Conservation (phyloP, 2,888 invertebrate genomes). For the Rhyacophila evoluta region DNA sequence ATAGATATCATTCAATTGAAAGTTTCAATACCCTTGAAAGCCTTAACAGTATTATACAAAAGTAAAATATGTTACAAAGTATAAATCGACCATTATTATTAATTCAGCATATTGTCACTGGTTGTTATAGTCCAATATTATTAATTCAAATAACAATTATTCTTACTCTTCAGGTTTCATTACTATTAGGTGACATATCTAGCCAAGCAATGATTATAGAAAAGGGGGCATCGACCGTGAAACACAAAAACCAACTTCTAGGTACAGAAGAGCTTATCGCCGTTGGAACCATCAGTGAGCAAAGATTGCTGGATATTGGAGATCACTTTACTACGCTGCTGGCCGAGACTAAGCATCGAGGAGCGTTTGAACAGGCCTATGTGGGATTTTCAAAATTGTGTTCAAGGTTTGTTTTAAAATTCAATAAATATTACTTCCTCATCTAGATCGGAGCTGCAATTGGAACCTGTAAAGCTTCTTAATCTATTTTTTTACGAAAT, state of each 20-base stretch:
- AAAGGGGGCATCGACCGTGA: constrained; percentile 38
- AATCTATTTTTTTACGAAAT: too few species aligned
- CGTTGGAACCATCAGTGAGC: constrained; percentile 63
- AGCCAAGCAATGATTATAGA: constrained; percentile 65
- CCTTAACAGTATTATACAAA: too few species aligned
- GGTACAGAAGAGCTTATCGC: constrained; percentile 56
- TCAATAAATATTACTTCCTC: too few species aligned
- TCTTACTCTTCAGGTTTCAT: constrained; percentile 64
- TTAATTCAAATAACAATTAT: background rate
- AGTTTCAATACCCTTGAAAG: too few species aligned
- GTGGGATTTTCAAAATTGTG: constrained; percentile 87
- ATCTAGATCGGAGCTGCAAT: too few species aligned
- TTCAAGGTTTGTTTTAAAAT: constrained; percentile 66
- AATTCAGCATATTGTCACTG: too few species aligned
- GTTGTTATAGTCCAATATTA: background rate
- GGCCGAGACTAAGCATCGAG: constrained; percentile 88
- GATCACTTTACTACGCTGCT: constrained; percentile 77
- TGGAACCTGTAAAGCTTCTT: too few species aligned
- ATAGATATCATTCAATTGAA: too few species aligned
- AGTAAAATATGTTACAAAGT: too few species aligned
- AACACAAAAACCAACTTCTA: constrained; percentile 41
- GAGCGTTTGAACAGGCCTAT: constrained; percentile 97
- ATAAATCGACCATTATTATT: too few species aligned
- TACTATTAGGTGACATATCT: constrained; percentile 77
- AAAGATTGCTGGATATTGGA: constrained; percentile 72